Base-by-base conservation (phyloP, 2,888 invertebrate species). In the Bursaphelenchus okinawaensis region DNA sequence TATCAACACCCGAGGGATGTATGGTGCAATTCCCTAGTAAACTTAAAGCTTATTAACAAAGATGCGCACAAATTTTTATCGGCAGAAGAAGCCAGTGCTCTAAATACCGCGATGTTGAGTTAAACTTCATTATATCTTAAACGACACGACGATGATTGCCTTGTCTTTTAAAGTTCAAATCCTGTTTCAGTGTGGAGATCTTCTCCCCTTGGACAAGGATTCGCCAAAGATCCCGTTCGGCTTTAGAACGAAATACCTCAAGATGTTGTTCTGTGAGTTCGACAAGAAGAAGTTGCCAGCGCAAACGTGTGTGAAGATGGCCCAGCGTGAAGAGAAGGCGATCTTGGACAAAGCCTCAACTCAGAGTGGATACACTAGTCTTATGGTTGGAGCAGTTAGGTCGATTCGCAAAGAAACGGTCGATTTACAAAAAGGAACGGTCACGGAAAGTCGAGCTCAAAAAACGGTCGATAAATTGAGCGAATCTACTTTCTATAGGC, bases 301-400 rank as follows among this genome's bases (percentile, higher is more conserved):
- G n/a, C 40, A 52, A 8, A 20, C 16, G 28, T 52, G 52, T 9
- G 27, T 61, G 1, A 50, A 31, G 4, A 62, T 67, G 75, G 72
- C 75, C 1, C 66, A 63, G 56, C 52, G 55, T 23, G 73, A 76
- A 57, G 75, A 75, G 61, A 68, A 70, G 57, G 40, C 62, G 16
- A 59, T 74, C 16, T 26, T 75, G 23, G 72, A 72, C 52, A 63
- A 56, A 29, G 52, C 59, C 24, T 55, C 60, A 20, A 70, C 68
- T 23, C 65, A 65, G 52, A 29, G 57, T n/a, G 72, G 71, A 23
- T 73, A 73, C 52, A 28, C 31, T 27, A 62, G 62, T 20, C 65
- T 66, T 19, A 55, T 62, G 12, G 57, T 55, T 8, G 65, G 68
- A 19, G 63, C 62, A 4, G 28, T 73, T 20, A 65, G 65, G 26